A percentile compares a stretch with the other conserved stretches of the same genome.
Evolutionary conservation across 2,113 vertebrate genomes (phyloP).

Genomic region (Gambusia affinis): DNA sequence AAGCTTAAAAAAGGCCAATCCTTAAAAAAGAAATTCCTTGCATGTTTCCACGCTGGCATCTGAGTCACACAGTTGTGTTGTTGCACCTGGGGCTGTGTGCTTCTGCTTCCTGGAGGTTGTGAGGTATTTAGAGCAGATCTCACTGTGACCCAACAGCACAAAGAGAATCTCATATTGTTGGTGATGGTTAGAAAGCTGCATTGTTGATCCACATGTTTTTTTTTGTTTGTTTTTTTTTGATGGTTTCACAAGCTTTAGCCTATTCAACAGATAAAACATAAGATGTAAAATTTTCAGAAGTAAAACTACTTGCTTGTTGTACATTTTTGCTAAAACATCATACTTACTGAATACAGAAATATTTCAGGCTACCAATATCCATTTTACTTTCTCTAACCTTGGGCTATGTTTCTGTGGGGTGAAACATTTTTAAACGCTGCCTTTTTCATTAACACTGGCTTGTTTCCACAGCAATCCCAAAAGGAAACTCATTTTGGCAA

Average conservation of each 20-base stretch:
- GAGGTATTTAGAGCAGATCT: slow-evolving; percentile 44
- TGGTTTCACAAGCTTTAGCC: background rate
- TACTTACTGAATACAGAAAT: slow-evolving; percentile 7
- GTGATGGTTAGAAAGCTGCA: slow-evolving; percentile 22
- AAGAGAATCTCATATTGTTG: slow-evolving; percentile 16
- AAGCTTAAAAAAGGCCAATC: background rate
- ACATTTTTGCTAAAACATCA: background rate
- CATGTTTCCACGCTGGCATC: slow-evolving; percentile 37
- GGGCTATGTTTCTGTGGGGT: slow-evolving; percentile 20
- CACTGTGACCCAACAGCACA: slow-evolving; percentile 20
- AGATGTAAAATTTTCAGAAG: background rate
- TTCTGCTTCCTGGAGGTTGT: slow-evolving; percentile 40
- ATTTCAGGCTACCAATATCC: background rate
- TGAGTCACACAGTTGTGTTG: slow-evolving; percentile 64
- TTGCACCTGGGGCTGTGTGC: slow-evolving; percentile 76
- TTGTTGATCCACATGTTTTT: background rate
- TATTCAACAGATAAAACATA: background rate
- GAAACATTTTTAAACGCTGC: slow-evolving; percentile 22
- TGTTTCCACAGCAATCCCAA: slow-evolving; percentile 51
- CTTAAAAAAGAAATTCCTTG: slow-evolving; percentile 24
- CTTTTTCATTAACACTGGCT: slow-evolving; percentile 66
- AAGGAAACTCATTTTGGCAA: slow-evolving; percentile 68
- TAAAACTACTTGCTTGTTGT: background rate
- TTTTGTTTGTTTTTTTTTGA: slow-evolving; percentile 5
- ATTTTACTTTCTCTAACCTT: slow-evolving; percentile 14